phyloP scores from a whole-genome alignment of 1,140 invertebrate genomes.

The Paracyclopina nana region DNA sequence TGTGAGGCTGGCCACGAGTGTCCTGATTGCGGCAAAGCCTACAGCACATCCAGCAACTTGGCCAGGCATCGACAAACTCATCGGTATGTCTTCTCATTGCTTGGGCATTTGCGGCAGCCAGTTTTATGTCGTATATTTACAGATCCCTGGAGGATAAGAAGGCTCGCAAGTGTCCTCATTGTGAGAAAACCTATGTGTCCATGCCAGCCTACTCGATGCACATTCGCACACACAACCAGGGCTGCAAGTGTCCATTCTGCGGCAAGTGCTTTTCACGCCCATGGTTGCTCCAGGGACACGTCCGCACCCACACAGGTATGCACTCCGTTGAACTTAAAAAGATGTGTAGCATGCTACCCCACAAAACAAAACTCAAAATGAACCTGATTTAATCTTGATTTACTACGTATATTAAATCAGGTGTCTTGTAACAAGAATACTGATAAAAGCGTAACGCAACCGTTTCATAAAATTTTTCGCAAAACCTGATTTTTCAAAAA shows the following conservation, averaged over 20 bases:
- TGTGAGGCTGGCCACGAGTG: background rate
- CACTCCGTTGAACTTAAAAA: too few species aligned
- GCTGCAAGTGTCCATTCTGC: slow-evolving; percentile 68
- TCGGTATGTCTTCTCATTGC: slow-evolving; percentile 24
- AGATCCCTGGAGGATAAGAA: slow-evolving; percentile 11
- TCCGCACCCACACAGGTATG: slow-evolving; percentile 57
- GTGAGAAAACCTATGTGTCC: slow-evolving; percentile 78
- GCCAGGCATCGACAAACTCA: slow-evolving; percentile 81
- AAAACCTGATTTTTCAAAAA: too few species aligned
- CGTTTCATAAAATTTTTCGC: too few species aligned
- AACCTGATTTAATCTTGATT: too few species aligned
- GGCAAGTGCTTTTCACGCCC: slow-evolving; percentile 80
- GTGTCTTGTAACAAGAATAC: too few species aligned
- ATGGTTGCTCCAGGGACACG: slow-evolving; percentile 83
- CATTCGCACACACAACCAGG: slow-evolving; percentile 76
- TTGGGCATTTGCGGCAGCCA: background rate
- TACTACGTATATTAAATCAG: too few species aligned
- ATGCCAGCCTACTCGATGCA: slow-evolving; percentile 92
- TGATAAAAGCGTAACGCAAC: too few species aligned
- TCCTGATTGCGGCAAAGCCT: slow-evolving; percentile 34
- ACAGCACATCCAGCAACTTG: slow-evolving; percentile 70
- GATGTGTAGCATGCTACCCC: too few species aligned
- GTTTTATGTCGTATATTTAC: background rate
- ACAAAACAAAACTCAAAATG: too few species aligned
- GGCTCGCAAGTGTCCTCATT: slow-evolving; percentile 54